Percentiles rank a stretch among this genome's conserved stretches.
Evolutionary conservation across 1,140 invertebrate species (phyloP).

Genomic region (Teleogryllus occipitalis): DNA sequence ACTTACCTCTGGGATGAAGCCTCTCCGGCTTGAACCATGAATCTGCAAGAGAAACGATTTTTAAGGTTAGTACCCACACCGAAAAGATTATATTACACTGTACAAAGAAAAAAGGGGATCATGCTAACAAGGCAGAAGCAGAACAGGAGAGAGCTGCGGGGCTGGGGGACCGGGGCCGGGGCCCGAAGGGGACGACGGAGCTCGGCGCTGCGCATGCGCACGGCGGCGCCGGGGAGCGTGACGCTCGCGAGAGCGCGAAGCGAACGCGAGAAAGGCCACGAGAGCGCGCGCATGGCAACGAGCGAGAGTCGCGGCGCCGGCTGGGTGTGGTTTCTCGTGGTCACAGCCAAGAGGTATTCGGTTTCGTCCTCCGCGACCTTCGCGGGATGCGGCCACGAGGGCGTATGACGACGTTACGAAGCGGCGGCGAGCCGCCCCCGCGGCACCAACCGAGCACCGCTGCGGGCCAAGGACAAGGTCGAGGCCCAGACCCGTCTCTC

Average conservation of each 20-base stretch:
- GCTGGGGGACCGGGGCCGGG: no score
- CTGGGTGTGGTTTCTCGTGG: neutral
- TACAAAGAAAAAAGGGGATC: neutral
- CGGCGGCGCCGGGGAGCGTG: neutral
- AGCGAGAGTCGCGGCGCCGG: no score
- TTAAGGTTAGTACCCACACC: neutral
- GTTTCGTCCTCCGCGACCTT: neutral
- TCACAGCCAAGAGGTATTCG: neutral
- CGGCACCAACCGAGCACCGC: neutral
- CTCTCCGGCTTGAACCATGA: constrained; percentile 83
- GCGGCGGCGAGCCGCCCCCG: no score
- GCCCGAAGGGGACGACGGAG: no score
- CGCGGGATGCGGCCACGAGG: neutral
- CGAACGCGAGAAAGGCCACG: neutral
- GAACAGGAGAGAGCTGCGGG: neutral
- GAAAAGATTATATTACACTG: neutral
- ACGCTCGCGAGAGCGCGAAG: neutral
- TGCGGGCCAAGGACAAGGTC: no score
- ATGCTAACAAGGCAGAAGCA: neutral
- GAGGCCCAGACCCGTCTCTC: no score
- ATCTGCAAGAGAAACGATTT: constrained; percentile 61
- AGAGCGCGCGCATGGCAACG: no score
- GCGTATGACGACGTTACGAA: neutral
- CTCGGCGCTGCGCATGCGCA: neutral
- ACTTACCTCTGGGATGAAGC: constrained; percentile 79